Base-by-base conservation (phyloP, 2,113 vertebrate species). In the Ctenomys sociabilis region DNA sequence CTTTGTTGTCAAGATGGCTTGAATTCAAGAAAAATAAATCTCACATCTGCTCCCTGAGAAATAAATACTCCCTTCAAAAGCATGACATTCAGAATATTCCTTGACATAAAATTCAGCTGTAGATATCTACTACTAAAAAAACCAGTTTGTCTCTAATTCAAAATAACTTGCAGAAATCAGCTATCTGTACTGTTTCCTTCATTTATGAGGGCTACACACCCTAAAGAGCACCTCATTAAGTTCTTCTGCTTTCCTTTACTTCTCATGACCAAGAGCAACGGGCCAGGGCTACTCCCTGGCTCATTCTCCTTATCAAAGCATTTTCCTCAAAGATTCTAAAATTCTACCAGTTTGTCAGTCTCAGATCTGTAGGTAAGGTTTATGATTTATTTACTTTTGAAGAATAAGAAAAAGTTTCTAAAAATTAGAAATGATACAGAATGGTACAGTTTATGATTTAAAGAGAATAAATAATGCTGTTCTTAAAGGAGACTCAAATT, bases 41-140 rank as follows among this genome's bases (percentile, higher is more conserved):
- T 96, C 70, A 93, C 80, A 96, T 70, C 83, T 97, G 63, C 93
- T 97, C 45, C 59, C 88, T 92, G 68, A 96, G 63, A 97, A 95
- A 95, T 66, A 89, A 94, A 73, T 82, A 89, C 40, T 93, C 32
- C 32, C 26, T 93, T 95, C 85, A 57, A 85, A 95, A 94, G 22
- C n/a, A 88, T 80, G 83, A 85, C 57, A 96, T 93, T 97, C 94
- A 96, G 59, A 95, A 83, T 87, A 92, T 66, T 68, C 28, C 82
- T 93, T 70, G 37, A 37, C 87, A 96, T 3, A 75, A 85, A 94
- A 97, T 59, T 89, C 75, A 84, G 59, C 83, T 85, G 45, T 32
- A 59, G 57, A 86, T 35, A 94, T 35, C 32, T 37, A 95, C 61
- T 80, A 43, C 35, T 89, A 81, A 89, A 86, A 85, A 17, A 82